These are phyloP conservation scores for Lasioglossum oenotherae DNA, from an alignment of 2,888 invertebrate genomes.

Conservation along the genomic window DNA sequence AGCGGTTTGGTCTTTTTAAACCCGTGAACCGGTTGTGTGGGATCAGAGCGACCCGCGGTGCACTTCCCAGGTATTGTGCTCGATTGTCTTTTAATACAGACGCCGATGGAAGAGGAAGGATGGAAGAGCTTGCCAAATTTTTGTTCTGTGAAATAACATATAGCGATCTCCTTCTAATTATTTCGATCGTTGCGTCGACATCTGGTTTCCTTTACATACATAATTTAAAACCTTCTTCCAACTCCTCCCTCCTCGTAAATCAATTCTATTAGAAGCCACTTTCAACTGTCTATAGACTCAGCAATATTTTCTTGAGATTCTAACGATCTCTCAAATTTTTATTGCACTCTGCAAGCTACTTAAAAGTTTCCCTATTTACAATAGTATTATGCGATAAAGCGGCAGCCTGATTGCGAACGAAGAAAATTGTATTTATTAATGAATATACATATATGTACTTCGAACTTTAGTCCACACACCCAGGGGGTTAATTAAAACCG, in stretches of 20 bases:
- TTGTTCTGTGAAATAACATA: background rate
- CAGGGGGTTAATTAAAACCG: too few species aligned
- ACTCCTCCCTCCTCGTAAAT: background rate
- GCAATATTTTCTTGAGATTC: background rate
- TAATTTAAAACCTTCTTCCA: background rate
- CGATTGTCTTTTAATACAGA: constrained; percentile 9
- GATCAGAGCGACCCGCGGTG: constrained; percentile 10
- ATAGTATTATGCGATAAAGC: too few species aligned
- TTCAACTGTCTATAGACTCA: background rate
- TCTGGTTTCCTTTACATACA: background rate
- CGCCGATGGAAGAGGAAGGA: background rate
- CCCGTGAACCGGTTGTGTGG: constrained; percentile 12
- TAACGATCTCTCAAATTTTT: background rate
- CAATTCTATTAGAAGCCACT: background rate
- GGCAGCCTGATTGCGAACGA: too few species aligned
- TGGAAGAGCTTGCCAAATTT: background rate
- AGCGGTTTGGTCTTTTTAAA: background rate
- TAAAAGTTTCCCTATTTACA: too few species aligned
- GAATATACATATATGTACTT: too few species aligned
- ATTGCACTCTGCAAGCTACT: background rate
- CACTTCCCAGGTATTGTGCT: background rate
- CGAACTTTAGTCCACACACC: too few species aligned
- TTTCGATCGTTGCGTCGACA: background rate
- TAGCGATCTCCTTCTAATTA: background rate
- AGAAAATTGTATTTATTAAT: too few species aligned